Conservation (phyloP, 2,888 invertebrate species). For the Philaethria dido region DNA sequence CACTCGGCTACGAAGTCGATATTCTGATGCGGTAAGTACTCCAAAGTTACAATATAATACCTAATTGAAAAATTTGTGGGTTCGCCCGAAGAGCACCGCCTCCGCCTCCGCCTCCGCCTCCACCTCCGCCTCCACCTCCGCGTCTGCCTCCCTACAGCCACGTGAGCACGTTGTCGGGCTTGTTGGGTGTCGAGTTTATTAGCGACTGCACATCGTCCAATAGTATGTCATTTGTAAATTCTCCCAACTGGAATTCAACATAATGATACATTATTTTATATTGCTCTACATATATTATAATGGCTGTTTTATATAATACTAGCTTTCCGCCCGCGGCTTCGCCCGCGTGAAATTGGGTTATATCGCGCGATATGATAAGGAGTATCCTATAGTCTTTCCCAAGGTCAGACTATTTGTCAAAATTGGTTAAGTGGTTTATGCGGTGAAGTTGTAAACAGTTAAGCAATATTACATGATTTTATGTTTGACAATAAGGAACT, state of each 20-base stretch:
- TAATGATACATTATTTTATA: slow-evolving; percentile 15
- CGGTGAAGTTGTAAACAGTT: too few species aligned
- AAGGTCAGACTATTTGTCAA: too few species aligned
- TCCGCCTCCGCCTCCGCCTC: slow-evolving; percentile 13
- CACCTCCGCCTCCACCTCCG: too few species aligned
- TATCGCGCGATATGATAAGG: too few species aligned
- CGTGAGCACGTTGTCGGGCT: slow-evolving; percentile 93
- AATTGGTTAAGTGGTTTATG: too few species aligned
- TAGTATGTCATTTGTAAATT: slow-evolving; percentile 93
- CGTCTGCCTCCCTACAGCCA: slow-evolving; percentile 86
- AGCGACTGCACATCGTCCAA: slow-evolving; percentile 95
- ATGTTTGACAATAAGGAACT: too few species aligned
- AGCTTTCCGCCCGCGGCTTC: too few species aligned
- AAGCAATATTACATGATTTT: too few species aligned
- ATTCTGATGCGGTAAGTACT: slow-evolving; percentile 57
- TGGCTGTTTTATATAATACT: too few species aligned
- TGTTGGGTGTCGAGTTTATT: slow-evolving; percentile 93
- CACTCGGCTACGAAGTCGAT: slow-evolving; percentile 53
- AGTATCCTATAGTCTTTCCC: too few species aligned
- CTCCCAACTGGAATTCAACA: slow-evolving; percentile 87
- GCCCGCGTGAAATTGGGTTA: too few species aligned
- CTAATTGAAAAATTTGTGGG: slow-evolving; percentile 58
- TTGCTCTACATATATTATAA: not conserved
- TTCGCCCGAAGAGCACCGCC: slow-evolving; percentile 42
- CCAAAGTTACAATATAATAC: slow-evolving; percentile 54